Evolutionary conservation across 2,113 vertebrate genomes (phyloP), one percentile per base, ranked within the genome.

Genomic region (Phasianus colchicus): DNA sequence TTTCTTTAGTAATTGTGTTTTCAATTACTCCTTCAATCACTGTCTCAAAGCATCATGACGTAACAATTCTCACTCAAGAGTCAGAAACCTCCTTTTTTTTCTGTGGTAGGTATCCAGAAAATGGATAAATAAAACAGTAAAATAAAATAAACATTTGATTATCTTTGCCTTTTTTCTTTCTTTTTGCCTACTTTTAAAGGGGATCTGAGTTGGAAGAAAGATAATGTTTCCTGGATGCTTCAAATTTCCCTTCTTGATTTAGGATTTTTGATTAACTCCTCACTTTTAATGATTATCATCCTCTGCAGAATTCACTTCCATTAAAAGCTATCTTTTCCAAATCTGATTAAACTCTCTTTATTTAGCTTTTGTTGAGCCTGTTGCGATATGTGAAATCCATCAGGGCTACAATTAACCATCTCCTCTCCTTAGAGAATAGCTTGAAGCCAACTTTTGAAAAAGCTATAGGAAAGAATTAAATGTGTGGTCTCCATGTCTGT

Each of bases 241-340:
- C 85, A 86, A 61, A 83, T 93, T 91, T 91, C 60, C 22, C 50
- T 92, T 92, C 72, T 89, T 94, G 84, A 95, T 95, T 94, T 89
- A 93, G 86, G 95, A 61, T 92, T 96, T 96, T 95, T 95, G 75
- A 97, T 97, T 92, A 96, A 96, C 95, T 95, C 73, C 93, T 97
- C 92, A 94, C 66, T 92, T 96, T 97, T 97, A 97, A 96, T 96
- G 95, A 96, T 97, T 93, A 95, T 94, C 92, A 90, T 95, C 86
- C 96, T 95, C 95, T 93, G 82, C 94, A 95, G 96, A 96, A 94
- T 96, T 96, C 95, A 79, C 79, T 95, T 97, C 95, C 94, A 97
- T 97, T 97, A 95, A 95, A 95, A 96, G 38, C 50, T 92, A 95
- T 92, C 95, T 94, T 97, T 96, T 93, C 88, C 88, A 95, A 81